A percentile compares a stretch with the other conserved stretches of the same genome.
These are phyloP conservation scores for Probaryconus sp. DNA, from an alignment of 1,140 invertebrate genomes.

Conservation along the genomic window DNA sequence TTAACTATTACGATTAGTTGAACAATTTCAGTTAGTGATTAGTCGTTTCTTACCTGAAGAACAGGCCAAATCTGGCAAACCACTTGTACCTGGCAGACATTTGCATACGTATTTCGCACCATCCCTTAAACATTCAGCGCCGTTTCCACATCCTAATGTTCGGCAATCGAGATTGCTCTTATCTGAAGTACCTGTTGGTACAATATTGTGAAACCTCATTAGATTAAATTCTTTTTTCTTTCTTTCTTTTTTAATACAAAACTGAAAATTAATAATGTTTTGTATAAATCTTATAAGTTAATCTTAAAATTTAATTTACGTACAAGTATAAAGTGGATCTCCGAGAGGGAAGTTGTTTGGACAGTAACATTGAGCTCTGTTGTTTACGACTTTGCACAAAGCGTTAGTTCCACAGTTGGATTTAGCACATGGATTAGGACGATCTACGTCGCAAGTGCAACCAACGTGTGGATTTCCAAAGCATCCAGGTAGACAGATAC, in stretches of 20 bases:
- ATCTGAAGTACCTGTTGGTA: slow-evolving; percentile 81
- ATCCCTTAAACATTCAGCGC: slow-evolving; percentile 88
- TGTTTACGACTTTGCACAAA: slow-evolving; percentile 84
- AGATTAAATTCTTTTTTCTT: not conserved
- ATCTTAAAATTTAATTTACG: slow-evolving; percentile 61
- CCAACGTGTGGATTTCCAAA: slow-evolving; percentile 88
- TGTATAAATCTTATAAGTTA: no score
- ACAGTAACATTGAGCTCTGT: slow-evolving; percentile 89
- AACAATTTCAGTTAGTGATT: slow-evolving; percentile 67
- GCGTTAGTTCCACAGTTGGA: slow-evolving; percentile 90
- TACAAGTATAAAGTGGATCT: slow-evolving; percentile 91
- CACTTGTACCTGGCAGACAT: slow-evolving; percentile 86
- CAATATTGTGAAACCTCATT: not conserved
- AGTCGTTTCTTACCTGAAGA: slow-evolving; percentile 83
- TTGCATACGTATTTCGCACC: slow-evolving; percentile 89
- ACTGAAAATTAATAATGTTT: no score
- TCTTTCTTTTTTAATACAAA: no score
- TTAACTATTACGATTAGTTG: slow-evolving; percentile 68
- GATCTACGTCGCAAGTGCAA: slow-evolving; percentile 83
- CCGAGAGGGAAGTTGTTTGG: slow-evolving; percentile 88
- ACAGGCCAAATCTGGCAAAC: slow-evolving; percentile 86
- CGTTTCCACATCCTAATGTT: slow-evolving; percentile 88
- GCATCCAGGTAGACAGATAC: slow-evolving; percentile 87
- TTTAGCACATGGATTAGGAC: slow-evolving; percentile 82
- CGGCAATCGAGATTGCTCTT: slow-evolving; percentile 86